A percentile compares a stretch with the other conserved stretches of the same genome.
These are phyloP conservation scores for Drosophila nasuta DNA, from an alignment of 1,140 invertebrate species.

Conservation along the genomic window DNA sequence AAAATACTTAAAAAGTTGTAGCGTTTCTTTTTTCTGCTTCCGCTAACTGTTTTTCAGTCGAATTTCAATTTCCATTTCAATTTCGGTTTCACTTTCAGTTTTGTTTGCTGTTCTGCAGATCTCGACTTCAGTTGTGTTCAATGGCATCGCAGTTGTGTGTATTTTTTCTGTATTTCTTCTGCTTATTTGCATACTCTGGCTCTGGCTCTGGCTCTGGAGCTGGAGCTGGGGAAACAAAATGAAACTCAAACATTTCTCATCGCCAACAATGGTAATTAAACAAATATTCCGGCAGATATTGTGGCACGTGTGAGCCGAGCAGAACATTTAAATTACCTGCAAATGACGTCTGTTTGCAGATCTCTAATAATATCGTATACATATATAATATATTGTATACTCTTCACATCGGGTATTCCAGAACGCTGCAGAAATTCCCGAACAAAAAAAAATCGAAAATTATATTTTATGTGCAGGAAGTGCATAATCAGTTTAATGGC, in stretches of 20 bases:
- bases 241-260: constrained; percentile 10
- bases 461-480: not conserved
- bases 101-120: not conserved
- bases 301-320: constrained; percentile 9
- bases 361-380: no score
- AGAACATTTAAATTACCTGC: not conserved
- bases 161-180: no score
- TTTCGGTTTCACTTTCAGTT: not conserved
- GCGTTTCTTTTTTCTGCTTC: no score
- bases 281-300: constrained; percentile 1
- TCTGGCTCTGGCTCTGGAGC: no score
- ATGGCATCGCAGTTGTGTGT: no score
- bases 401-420: no score
- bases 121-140: not conserved
- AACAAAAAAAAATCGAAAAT: not conserved
- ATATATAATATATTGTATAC: no score
- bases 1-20: no score
- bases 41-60: no score
- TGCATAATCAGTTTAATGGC: not conserved
- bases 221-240: not conserved
- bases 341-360: not conserved
- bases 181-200: not conserved
- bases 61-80: no score
- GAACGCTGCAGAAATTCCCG: not conserved
- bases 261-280: constrained; percentile 3